These are phyloP conservation scores for Amitus sp. DNA, from an alignment of 2,888 invertebrate genomes.

Conservation along the genomic window DNA sequence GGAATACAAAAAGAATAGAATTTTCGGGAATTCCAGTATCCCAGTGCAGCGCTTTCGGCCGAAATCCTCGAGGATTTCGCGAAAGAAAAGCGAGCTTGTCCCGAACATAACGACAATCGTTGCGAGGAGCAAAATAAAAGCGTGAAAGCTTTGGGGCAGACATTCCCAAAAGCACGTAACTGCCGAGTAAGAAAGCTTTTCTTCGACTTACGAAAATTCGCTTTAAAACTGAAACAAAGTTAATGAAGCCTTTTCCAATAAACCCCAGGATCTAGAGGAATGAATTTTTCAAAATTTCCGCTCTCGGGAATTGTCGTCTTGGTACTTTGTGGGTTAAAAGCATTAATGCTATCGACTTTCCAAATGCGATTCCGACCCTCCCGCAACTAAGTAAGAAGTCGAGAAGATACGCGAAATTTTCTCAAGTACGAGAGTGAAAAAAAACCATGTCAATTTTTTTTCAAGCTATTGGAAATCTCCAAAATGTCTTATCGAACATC, in stretches of 20 bases:
- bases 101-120: slow-evolving; percentile 51
- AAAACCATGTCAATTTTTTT: too few relatives aligned
- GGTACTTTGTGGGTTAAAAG: too few relatives aligned
- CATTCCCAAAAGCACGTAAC: slow-evolving; percentile 26
- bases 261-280: neutral
- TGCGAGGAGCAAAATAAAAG: slow-evolving; percentile 14
- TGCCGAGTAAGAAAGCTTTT: slow-evolving; percentile 5
- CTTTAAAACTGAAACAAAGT: neutral
- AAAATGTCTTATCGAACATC: too few relatives aligned
- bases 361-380: too few relatives aligned
- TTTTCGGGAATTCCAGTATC: slow-evolving; percentile 56
- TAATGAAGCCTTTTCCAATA: slow-evolving; percentile 1
- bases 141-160: slow-evolving; percentile 7
- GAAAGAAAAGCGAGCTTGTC: slow-evolving; percentile 33
- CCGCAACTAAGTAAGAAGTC: too few relatives aligned
- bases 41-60: slow-evolving; percentile 21
- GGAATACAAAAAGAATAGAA: slow-evolving; percentile 2
- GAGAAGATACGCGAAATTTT: too few relatives aligned
- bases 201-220: slow-evolving; percentile 2
- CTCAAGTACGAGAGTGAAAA: too few relatives aligned
- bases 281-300: neutral
- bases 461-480: too few relatives aligned
- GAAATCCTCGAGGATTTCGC: slow-evolving; percentile 44
- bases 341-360: too few relatives aligned
- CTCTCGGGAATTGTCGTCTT: neutral